phyloP scores from a whole-genome alignment of 2,113 vertebrate species.

The Sialia sialis region DNA sequence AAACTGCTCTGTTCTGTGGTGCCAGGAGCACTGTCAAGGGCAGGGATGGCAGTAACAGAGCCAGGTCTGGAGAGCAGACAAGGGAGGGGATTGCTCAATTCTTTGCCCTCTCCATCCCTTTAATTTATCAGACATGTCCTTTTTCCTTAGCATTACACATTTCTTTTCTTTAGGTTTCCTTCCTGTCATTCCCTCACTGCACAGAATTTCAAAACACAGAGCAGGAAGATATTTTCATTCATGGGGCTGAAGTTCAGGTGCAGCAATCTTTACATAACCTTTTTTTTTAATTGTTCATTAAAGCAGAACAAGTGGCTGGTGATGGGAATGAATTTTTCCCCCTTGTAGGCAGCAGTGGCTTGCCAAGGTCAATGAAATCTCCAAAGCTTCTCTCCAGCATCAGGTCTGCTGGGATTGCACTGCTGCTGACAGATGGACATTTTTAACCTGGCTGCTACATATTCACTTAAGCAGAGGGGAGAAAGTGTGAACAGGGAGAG shows the following conservation, averaged over 20 bases:
- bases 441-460: neutral
- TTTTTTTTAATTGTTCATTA: slow-evolving; percentile 40
- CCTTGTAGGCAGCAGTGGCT: neutral
- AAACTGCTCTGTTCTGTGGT: neutral
- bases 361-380: slow-evolving; percentile 25
- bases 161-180: neutral
- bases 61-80: neutral
- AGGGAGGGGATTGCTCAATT: neutral
- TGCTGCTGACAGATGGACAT: neutral
- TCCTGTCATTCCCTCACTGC: neutral
- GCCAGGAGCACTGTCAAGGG: neutral
- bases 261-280: slow-evolving; percentile 34
- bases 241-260: neutral
- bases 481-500: neutral
- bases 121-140: neutral
- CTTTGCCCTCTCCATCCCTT: neutral
- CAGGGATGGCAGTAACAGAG: neutral
- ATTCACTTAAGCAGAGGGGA: neutral
- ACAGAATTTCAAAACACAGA: neutral
- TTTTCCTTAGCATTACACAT: neutral
- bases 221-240: neutral
- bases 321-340: neutral
- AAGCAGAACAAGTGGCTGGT: neutral
- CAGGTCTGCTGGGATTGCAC: neutral
- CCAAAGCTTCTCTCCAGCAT: neutral